Conservation (phyloP, 2,113 vertebrate species). For the Fregetta grallaria region DNA sequence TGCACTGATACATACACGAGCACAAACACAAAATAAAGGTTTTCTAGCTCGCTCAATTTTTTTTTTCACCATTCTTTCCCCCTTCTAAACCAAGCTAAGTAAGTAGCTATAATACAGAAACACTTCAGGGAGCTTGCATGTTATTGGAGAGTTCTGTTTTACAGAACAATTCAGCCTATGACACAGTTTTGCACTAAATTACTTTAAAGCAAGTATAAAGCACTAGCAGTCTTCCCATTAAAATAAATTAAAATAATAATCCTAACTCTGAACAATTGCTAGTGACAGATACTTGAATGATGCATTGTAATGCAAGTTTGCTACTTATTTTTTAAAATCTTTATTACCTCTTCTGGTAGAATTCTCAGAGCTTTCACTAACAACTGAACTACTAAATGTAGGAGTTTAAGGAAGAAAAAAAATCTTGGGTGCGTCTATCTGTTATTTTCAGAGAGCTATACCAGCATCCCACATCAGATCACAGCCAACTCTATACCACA, state of each 20-base stretch:
- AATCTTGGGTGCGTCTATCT: neutral
- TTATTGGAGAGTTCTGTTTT: neutral
- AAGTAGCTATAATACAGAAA: neutral
- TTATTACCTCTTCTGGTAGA: neutral
- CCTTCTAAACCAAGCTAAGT: neutral
- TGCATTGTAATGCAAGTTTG: neutral
- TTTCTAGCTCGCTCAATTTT: neutral
- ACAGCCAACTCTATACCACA: neutral
- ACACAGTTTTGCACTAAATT: neutral
- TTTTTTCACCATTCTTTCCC: neutral
- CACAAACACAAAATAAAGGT: neutral
- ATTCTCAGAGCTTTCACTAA: conserved; percentile 9
- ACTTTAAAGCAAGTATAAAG: neutral
- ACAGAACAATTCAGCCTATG: neutral
- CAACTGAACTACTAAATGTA: neutral
- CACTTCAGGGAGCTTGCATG: neutral
- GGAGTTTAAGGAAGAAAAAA: neutral
- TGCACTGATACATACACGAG: neutral
- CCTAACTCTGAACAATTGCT: neutral
- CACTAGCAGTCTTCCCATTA: neutral
- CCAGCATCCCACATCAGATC: neutral
- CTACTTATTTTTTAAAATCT: neutral
- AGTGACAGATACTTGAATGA: neutral
- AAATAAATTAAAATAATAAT: neutral
- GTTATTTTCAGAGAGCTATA: neutral